Conservation (phyloP, 2,888 invertebrate species). For the Heliconius ismenius region DNA sequence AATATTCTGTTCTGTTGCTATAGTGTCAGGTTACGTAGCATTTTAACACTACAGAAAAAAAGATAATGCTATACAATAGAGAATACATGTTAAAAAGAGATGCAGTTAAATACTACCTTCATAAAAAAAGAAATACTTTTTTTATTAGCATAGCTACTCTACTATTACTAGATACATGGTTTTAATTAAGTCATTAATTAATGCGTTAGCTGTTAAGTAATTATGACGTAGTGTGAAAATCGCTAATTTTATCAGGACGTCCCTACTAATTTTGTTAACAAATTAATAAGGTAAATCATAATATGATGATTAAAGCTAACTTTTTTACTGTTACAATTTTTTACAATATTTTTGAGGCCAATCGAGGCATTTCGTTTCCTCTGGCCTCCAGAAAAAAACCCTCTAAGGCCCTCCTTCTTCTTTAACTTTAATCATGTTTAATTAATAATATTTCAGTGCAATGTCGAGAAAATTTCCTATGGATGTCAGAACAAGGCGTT, state of each 20-base stretch:
- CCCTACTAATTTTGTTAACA: not conserved
- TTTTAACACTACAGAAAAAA: too few species aligned
- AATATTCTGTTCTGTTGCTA: too few species aligned
- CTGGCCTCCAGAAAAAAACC: too few species aligned
- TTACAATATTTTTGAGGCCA: rapidly evolving
- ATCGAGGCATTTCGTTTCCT: not conserved
- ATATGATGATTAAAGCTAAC: not conserved
- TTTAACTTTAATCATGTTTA: not conserved
- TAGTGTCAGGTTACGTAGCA: too few species aligned
- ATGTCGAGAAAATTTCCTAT: conserved; percentile 20
- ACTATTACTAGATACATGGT: not conserved
- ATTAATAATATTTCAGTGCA: conserved; percentile 16
- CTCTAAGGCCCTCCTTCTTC: not conserved
- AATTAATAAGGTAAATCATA: not conserved
- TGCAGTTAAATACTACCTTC: too few species aligned
- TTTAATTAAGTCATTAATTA: not conserved
- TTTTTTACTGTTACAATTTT: too few species aligned
- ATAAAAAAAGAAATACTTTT: not conserved
- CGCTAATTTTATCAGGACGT: not conserved
- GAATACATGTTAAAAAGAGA: too few species aligned
- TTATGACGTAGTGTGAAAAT: not conserved
- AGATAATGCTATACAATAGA: too few species aligned
- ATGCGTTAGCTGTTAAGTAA: not conserved
- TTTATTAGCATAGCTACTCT: not conserved
- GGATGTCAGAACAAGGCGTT: conserved; percentile 31